Base-by-base conservation (phyloP, 2,888 invertebrate genomes). In the Lithophane leautieri region DNA sequence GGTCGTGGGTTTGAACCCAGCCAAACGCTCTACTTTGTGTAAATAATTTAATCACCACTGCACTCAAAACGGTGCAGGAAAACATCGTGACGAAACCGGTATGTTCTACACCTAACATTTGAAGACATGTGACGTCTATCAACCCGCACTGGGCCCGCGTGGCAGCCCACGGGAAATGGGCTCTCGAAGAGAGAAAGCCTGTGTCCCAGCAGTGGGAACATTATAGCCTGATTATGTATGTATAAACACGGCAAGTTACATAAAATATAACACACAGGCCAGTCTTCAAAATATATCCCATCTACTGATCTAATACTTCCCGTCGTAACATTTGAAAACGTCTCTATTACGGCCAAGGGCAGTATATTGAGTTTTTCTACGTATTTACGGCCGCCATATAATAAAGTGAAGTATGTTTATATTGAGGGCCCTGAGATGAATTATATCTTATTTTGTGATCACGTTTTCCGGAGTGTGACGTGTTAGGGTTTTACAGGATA, bases 311-410 rank as follows among this genome's bases (percentile, higher is more conserved):
- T 44, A 67, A 71, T 70, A 74, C 72, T 44, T 54, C 19, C 22
- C 22, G 56, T 63, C 47, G 63, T 61, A 68, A 70, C 66, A 65
- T 61, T 77, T 69, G 16, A 70, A 82, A 72, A 65, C 65, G 50
- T 71, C 58, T 78, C 44, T 70, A 70, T 73, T 84, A 68, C 63
- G 71, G 28, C 69, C 80, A 78, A 82, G 63, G 78, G 47, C 70
- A 52, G 54, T 76, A 63, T 82, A 76, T 68, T 67, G 58, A 61
- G 42, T 69, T 73, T 75, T 44, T 74, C 34, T 52, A 56, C 63
- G 47, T n/a, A 67, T 79, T 70, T 71, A 76, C 58, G 58, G 40
- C 4, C 8, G 22, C 47, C 44, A 52, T 62, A 16, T 58, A 60
- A 83, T 75, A 76, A 72, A 66, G 58, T 76, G 54, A 73, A 73